Evolutionary conservation across 2,797 vertebrate species (phyloP).

Genomic region (Lepidocolaptes lacrymiger): DNA sequence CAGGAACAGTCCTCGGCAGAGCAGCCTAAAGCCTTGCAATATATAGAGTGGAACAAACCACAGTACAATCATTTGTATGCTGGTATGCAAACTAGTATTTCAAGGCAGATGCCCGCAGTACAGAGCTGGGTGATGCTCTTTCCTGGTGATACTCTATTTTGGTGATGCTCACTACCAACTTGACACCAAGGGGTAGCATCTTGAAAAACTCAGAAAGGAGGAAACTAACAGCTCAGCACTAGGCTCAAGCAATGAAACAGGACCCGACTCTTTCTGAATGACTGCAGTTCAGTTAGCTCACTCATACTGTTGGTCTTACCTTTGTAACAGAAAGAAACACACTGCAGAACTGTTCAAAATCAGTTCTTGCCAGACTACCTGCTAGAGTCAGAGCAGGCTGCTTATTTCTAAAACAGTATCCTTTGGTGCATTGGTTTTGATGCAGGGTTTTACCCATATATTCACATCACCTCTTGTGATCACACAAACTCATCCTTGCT

Average conservation of each 20-base stretch:
- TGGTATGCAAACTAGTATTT: background rate
- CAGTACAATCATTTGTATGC: background rate
- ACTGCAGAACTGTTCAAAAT: background rate
- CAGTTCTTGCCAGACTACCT: background rate
- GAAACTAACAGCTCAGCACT: background rate
- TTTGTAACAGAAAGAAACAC: background rate
- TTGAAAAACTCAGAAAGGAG: background rate
- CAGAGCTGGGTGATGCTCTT: background rate
- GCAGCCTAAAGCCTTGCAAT: background rate
- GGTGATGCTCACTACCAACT: background rate
- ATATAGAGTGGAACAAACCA: fast-evolving
- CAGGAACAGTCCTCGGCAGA: background rate
- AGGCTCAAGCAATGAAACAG: background rate
- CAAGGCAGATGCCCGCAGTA: background rate
- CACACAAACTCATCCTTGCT: background rate
- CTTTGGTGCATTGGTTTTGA: background rate
- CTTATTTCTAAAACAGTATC: background rate
- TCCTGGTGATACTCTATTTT: background rate
- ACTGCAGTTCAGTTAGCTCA: background rate
- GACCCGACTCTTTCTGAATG: background rate
- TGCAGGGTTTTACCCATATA: background rate
- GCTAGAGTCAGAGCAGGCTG: background rate
- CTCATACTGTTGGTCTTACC: background rate
- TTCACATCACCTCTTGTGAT: background rate
- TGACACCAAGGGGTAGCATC: background rate